Conservation (phyloP, 2,797 vertebrate genomes). For the Neosilurus hyrtlii region DNA sequence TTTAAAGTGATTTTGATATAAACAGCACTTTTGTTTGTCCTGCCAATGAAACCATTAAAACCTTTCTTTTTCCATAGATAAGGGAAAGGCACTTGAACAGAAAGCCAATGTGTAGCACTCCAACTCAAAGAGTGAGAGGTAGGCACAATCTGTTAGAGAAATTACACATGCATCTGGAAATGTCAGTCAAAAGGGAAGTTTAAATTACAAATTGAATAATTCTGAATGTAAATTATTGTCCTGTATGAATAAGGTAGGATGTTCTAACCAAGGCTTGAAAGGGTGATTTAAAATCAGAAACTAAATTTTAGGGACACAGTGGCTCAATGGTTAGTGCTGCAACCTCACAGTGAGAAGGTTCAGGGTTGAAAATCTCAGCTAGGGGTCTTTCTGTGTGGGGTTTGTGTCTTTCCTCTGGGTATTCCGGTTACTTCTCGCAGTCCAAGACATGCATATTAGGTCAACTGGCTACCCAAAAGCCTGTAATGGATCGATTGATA, state of each 20-base stretch:
- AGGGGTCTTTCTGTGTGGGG: too few species aligned
- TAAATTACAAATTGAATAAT: neutral
- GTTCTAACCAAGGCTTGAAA: neutral
- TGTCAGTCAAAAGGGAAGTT: neutral
- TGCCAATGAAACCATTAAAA: neutral
- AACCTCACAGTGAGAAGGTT: too few species aligned
- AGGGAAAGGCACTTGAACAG: conserved; percentile 65
- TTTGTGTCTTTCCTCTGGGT: too few species aligned
- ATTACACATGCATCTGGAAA: conserved; percentile 20
- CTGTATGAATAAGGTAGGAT: neutral
- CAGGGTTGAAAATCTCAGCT: too few species aligned
- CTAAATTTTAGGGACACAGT: neutral
- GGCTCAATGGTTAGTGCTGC: neutral
- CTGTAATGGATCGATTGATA: too few species aligned
- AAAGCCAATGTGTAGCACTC: conserved; percentile 80
- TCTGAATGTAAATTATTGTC: neutral
- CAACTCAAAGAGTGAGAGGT: conserved; percentile 66
- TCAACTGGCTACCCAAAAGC: too few species aligned
- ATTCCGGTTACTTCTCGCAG: too few species aligned
- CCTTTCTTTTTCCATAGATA: conserved; percentile 59
- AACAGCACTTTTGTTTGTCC: neutral
- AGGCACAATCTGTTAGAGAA: conserved; percentile 27
- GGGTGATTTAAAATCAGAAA: neutral
- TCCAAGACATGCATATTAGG: too few species aligned
- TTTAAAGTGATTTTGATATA: neutral